Base-by-base conservation (phyloP, 2,888 invertebrate species). In the Linhomoeus sp. region DNA sequence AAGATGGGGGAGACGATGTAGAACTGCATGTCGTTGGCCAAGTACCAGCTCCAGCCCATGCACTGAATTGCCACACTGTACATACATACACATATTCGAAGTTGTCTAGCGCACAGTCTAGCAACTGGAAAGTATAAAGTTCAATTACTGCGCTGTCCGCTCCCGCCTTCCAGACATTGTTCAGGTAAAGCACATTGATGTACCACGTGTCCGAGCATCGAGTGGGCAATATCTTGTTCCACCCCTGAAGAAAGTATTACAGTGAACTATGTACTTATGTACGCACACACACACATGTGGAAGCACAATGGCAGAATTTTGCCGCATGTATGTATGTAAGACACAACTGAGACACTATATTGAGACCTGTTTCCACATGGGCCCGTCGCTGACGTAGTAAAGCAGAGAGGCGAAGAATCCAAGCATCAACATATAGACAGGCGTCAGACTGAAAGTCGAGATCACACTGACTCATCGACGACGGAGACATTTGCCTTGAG, bases 341-440 rank as follows among this genome's bases (percentile, higher is more conserved):
- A n/a, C n/a, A n/a, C n/a, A n/a, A n/a, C n/a, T n/a, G n/a, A n/a
- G n/a, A n/a, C n/a, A n/a, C n/a, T n/a, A n/a, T n/a, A n/a, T n/a
- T n/a, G 29, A 29, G 12, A 29, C 29, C 29, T 29, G 29, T 5
- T 77, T 73, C 82, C 81, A 82, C 42, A 81, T 67, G 0, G 81
- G 82, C 0, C 82, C 82, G 52, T 75, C 75, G 20, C 77, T 78
- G 24, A 79, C 65, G 59, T 76, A 74, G 3, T 75, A 72, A 44
- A 80, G 68, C 72, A 79, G 76, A 0, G 80, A 79, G 64, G 77
- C 75, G 63, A 80, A 79, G 56, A 81, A 75, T 22, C 76, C 72
- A 58, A 82, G 73, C 19, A 81, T 73, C 1, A 79, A 73, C 48
- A 76, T 60, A 57, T 81, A 81, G 0, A 79, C 76, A 43, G 81